A percentile compares a stretch with the other conserved stretches of the same genome.
phyloP scores from a whole-genome alignment of 2,113 vertebrate genomes.

The Carollia perspicillata region DNA sequence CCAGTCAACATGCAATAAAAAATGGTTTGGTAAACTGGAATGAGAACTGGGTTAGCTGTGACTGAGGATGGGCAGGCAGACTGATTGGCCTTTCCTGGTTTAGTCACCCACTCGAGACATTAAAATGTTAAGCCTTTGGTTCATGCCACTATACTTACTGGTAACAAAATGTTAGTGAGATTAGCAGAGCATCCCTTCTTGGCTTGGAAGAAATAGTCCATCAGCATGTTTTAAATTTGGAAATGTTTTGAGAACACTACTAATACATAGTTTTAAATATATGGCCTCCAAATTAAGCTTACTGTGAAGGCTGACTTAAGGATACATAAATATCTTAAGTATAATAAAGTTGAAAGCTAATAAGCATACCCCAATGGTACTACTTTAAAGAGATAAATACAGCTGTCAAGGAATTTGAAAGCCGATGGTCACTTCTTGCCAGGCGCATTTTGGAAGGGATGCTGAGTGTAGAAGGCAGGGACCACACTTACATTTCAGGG shows the following conservation, averaged over 20 bases:
- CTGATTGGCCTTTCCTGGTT: slow-evolving; percentile 79
- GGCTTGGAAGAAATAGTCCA: slow-evolving; percentile 82
- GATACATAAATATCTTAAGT: neutral
- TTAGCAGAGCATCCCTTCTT: slow-evolving; percentile 83
- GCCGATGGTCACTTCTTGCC: slow-evolving; percentile 83
- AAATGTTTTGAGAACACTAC: neutral
- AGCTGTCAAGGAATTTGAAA: slow-evolving; percentile 29
- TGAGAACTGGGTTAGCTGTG: slow-evolving; percentile 83
- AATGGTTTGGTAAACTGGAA: slow-evolving; percentile 87
- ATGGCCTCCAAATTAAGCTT: slow-evolving; percentile 1
- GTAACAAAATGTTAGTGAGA: slow-evolving; percentile 80
- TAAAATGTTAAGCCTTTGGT: slow-evolving; percentile 77
- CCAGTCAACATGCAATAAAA: slow-evolving; percentile 96
- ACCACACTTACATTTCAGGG: slow-evolving; percentile 99
- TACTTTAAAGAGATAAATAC: neutral
- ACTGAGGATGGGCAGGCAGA: slow-evolving; percentile 86
- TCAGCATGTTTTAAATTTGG: slow-evolving; percentile 63
- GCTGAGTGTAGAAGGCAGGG: slow-evolving; percentile 83
- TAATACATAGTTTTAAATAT: neutral
- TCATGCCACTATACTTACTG: slow-evolving; percentile 80
- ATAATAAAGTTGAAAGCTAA: neutral
- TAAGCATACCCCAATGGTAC: neutral
- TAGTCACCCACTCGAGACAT: slow-evolving; percentile 79
- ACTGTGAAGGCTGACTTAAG: neutral
- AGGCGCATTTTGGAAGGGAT: slow-evolving; percentile 78